phyloP scores from a whole-genome alignment of 2,797 vertebrate genomes.

The Hypotaenidia philippensis region DNA sequence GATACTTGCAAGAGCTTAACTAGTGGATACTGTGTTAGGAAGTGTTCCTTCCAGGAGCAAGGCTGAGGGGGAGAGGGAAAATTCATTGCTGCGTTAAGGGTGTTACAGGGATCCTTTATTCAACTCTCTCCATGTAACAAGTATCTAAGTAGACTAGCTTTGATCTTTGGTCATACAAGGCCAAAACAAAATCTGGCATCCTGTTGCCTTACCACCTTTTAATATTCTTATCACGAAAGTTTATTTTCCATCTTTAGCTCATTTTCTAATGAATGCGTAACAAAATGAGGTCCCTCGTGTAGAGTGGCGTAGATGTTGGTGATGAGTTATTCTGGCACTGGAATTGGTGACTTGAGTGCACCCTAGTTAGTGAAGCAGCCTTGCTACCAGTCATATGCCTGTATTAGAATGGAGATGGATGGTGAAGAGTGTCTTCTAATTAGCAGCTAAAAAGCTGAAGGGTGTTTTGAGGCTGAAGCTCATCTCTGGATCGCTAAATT shows the following conservation, averaged over 20 bases:
- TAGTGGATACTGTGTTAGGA: neutral
- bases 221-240: neutral
- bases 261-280: neutral
- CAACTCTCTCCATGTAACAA: neutral
- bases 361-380: neutral
- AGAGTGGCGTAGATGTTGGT: neutral
- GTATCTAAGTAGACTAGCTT: neutral
- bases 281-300: neutral
- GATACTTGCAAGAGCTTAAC: neutral
- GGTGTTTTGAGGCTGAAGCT: neutral
- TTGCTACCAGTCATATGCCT: neutral
- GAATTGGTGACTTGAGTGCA: neutral
- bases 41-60: neutral
- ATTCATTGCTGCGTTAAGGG: neutral
- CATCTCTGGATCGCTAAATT: neutral
- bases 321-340: neutral
- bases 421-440: neutral
- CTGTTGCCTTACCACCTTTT: neutral
- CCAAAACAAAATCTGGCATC: neutral
- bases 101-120: neutral
- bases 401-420: neutral
- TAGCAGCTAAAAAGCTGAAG: neutral
- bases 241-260: neutral
- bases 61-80: neutral
- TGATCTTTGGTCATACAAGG: neutral